Base-by-base conservation (phyloP, 2,888 invertebrate genomes). In the Pammene fasciana region DNA sequence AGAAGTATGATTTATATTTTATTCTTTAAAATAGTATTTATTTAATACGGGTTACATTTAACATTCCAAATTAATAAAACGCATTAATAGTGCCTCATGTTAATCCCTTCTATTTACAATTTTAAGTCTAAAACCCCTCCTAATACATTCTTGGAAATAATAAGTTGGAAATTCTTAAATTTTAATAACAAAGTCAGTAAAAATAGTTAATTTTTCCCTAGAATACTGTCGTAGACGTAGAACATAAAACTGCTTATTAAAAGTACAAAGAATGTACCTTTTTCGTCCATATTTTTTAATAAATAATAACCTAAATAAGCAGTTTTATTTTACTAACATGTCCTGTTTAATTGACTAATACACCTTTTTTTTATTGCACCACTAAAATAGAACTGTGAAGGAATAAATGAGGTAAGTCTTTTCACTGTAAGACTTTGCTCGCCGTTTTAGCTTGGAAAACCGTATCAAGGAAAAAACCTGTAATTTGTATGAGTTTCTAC, bases 281-380 rank as follows among this genome's bases (percentile, higher is more conserved):
- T 38, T 38, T 36, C n/a, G n/a, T n/a, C n/a, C n/a, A 26, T 3
- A 26, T 26, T 26, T 26, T 57, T 50, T 50, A 50, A 41, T 26
- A 68, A 72, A 1, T 43, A 16, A 57, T 70, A 52, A 68, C 26
- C n/a, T 72, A 46, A 56, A 65, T 73, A 72, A 82, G 83, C 83
- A 86, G 85, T 88, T 85, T 88, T 83, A 83, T 86, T 87, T 81
- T 75, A 81, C 75, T 82, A 80, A 81, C 77, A 78, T 77, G 77
- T 81, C 76, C 61, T 46, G n/a, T 67, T n/a, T 67, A 34, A n/a
- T 70, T 71, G 72, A 59, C 64, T 73, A 73, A 72, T 16, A 10
- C 0, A 52, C 67, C 67, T 45, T 67, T 59, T 16, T 41, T 50
- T 16, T 13, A 50, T 36, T 48, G 11, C 34, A 50, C 50, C 48